Percentiles rank a stretch among this genome's conserved stretches.
Evolutionary conservation across 2,797 vertebrate species (phyloP).

Genomic region (Lepidocolaptes lacrymiger): DNA sequence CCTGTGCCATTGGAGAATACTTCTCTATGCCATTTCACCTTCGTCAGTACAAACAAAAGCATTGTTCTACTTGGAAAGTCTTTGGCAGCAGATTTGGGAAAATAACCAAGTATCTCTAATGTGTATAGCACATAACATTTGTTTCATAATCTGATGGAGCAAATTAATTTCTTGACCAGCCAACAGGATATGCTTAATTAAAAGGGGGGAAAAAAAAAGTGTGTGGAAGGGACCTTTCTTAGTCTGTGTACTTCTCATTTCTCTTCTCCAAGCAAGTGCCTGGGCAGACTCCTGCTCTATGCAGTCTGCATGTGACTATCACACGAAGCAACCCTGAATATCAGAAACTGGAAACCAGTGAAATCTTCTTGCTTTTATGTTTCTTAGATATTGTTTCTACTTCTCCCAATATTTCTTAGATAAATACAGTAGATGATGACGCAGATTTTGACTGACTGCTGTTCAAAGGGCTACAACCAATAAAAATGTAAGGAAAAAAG

Average conservation of each 20-base stretch:
- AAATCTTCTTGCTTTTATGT: not conserved
- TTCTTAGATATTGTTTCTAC: not conserved
- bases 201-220: not conserved
- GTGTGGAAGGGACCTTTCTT: not conserved
- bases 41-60: conserved; percentile 61
- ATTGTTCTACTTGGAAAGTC: conserved; percentile 57
- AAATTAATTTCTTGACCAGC: conserved; percentile 62
- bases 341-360: not conserved
- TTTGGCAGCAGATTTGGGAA: conserved; percentile 68
- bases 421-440: not conserved
- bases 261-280: not conserved
- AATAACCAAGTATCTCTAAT: conserved; percentile 50
- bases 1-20: conserved; percentile 5
- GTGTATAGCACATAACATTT: conserved; percentile 19
- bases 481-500: not conserved
- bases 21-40: conserved; percentile 46
- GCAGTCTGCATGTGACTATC: not conserved
- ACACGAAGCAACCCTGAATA: not conserved
- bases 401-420: not conserved
- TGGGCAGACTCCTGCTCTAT: not conserved
- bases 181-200: conserved; percentile 54
- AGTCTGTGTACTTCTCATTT: not conserved
- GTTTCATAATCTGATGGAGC: conserved; percentile 51
- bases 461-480: not conserved
- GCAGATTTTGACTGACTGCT: not conserved